Evolutionary conservation across 2,888 invertebrate species (phyloP).

Genomic region (Caenorhabditis imperialis): DNA sequence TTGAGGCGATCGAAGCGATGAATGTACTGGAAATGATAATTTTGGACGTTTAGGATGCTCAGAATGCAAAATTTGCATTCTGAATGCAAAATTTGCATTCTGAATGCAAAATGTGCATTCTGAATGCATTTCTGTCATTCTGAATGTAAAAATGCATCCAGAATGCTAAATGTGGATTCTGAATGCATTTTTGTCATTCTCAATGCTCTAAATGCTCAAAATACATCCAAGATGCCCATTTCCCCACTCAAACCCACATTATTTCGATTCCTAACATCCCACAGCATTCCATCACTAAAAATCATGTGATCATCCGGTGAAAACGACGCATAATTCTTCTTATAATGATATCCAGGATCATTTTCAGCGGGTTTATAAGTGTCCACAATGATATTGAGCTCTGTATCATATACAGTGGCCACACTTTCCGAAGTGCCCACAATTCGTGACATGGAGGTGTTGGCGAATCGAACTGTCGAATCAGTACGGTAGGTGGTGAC

Average conservation of each 20-base stretch:
- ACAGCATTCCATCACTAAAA: constrained; percentile 58
- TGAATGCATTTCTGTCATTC: no score
- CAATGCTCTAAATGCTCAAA: no score
- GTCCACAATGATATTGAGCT: constrained; percentile 85
- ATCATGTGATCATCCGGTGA: constrained; percentile 58
- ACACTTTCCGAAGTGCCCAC: constrained; percentile 90
- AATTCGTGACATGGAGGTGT: constrained; percentile 85
- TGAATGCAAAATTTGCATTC: no score
- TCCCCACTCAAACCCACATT: background rate
- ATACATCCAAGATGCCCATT: no score
- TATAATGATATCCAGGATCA: constrained; percentile 21
- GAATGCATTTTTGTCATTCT: no score
- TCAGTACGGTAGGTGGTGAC: constrained; percentile 80
- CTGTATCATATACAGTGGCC: constrained; percentile 90
- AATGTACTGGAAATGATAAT: constrained; percentile 84
- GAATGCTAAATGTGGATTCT: no score
- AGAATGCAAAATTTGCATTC: no score
- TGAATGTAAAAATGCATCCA: no score
- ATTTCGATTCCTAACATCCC: constrained; percentile 45
- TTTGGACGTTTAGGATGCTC: no score
- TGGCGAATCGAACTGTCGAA: constrained; percentile 87
- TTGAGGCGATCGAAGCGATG: constrained; percentile 98
- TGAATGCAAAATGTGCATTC: no score
- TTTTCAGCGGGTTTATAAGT: constrained; percentile 82
- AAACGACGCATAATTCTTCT: constrained; percentile 53